Percentiles rank a stretch among this genome's conserved stretches.
Conservation (phyloP, 2,113 vertebrate genomes). For the Coturnix japonica region DNA sequence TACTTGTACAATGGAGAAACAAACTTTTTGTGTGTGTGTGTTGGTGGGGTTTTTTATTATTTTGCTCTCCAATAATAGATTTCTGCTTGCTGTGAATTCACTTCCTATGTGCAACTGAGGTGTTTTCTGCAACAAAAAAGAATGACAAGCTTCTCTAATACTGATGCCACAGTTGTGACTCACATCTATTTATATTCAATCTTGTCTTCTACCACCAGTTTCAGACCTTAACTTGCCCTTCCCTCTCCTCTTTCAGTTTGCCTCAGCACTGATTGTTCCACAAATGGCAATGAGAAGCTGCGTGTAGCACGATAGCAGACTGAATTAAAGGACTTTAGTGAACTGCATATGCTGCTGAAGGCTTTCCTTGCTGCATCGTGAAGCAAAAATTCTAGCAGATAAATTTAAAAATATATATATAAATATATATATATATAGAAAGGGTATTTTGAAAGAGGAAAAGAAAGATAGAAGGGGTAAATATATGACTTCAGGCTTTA, state of each 20-base stretch:
- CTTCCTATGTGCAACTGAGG: background rate
- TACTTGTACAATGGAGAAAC: background rate
- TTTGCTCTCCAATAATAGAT: background rate
- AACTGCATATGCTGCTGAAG: background rate
- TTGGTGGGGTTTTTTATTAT: background rate
- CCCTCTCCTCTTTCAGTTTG: slow-evolving; percentile 7
- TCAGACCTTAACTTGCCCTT: background rate
- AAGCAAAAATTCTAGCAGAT: background rate
- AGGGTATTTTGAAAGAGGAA: background rate
- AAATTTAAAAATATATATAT: background rate
- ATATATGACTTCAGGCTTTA: background rate
- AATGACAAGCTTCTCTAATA: rapidly evolving
- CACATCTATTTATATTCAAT: slow-evolving; percentile 1
- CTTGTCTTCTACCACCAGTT: background rate
- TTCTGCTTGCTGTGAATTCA: background rate
- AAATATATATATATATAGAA: rapidly evolving
- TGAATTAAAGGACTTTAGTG: slow-evolving; percentile 18
- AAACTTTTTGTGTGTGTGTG: background rate
- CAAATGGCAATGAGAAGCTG: background rate
- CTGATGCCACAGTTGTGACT: background rate
- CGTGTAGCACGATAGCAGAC: background rate
- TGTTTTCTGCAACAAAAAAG: background rate
- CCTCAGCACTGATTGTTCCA: slow-evolving; percentile 1
- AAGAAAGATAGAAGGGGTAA: background rate
- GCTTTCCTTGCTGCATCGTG: background rate